Conservation (phyloP, 2,797 vertebrate species). For the Sebastolobus alascanus region DNA sequence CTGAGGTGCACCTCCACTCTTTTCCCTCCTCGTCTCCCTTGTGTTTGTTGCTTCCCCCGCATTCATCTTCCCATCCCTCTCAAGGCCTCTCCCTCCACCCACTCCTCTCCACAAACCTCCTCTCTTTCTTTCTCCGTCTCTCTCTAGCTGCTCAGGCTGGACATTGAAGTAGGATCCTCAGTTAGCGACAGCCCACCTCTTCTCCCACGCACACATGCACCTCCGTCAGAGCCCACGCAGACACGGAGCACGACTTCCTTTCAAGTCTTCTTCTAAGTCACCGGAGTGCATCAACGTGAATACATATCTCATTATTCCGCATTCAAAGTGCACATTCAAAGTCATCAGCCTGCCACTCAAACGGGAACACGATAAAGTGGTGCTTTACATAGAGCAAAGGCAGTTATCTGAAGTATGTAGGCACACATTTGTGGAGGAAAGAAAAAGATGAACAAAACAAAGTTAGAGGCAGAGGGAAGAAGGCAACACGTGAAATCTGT, state of each 20-base stretch:
- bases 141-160: slow-evolving; percentile 34
- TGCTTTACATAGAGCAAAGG: slow-evolving; percentile 25
- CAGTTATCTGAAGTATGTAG: slow-evolving; percentile 5
- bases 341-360: slow-evolving; percentile 32
- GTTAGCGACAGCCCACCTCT: slow-evolving; percentile 31
- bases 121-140: slow-evolving; percentile 12
- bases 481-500: neutral
- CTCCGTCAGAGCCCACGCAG: slow-evolving; percentile 38
- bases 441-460: slow-evolving; percentile 10
- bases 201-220: slow-evolving; percentile 26
- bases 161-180: slow-evolving; percentile 33
- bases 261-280: slow-evolving; percentile 55
- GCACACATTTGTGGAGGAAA: neutral
- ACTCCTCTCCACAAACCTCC: slow-evolving; percentile 32
- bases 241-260: slow-evolving; percentile 42
- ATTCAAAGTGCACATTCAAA: slow-evolving; percentile 35
- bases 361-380: slow-evolving; percentile 5
- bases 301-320: slow-evolving; percentile 51
- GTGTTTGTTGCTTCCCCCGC: slow-evolving; percentile 37
- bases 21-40: slow-evolving; percentile 23
- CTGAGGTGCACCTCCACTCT: slow-evolving; percentile 22
- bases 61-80: slow-evolving; percentile 48
- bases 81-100: slow-evolving; percentile 48
- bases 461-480: neutral
- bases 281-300: slow-evolving; percentile 54